Conservation (phyloP, 2,113 vertebrate genomes). For the Todiramphus saurophagus region DNA sequence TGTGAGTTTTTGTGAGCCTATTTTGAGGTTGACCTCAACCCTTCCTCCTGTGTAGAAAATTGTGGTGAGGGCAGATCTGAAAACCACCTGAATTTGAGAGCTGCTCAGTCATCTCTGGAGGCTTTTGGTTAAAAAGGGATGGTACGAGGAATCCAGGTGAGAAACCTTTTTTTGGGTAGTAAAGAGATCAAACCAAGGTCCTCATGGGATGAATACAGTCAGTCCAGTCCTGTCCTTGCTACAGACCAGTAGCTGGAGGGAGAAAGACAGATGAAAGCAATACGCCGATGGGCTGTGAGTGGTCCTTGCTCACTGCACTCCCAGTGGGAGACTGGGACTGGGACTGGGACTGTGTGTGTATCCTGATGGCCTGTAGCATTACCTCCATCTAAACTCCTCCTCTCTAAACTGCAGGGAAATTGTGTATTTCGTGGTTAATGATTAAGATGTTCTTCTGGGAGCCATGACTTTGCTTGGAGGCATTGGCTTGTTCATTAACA, state of each 20-base stretch:
- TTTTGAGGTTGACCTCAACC: not conserved
- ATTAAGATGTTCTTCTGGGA: slow-evolving; percentile 12
- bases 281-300: accelerated
- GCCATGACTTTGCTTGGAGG: not conserved
- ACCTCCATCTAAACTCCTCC: not conserved
- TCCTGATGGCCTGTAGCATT: not conserved
- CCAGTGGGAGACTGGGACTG: not conserved
- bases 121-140: not conserved
- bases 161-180: not conserved
- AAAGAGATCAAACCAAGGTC: not conserved
- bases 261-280: not conserved
- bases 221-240: not conserved
- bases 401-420: not conserved
- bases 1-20: not conserved
- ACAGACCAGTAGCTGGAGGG: not conserved
- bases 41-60: not conserved
- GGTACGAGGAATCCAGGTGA: not conserved
- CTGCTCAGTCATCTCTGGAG: not conserved
- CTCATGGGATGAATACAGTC: not conserved
- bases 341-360: not conserved
- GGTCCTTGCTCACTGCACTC: not conserved
- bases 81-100: not conserved
- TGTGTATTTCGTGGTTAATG: not conserved
- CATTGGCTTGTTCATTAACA: slow-evolving; percentile 30
- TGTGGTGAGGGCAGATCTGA: not conserved